Evolutionary conservation across 2,888 invertebrate species (phyloP).

Genomic region (Meliscaeva auricollis): DNA sequence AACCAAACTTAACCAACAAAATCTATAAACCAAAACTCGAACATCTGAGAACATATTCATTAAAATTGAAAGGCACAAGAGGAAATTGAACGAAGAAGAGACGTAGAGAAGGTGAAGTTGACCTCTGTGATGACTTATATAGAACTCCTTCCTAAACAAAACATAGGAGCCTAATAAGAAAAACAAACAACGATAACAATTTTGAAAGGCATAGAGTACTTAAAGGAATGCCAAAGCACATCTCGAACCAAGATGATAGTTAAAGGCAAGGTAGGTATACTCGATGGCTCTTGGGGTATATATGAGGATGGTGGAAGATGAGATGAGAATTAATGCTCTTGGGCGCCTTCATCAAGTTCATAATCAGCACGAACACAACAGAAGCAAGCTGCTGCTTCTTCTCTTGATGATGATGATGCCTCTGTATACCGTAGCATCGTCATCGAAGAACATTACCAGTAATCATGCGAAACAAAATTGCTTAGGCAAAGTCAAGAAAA

Average conservation of each 20-base stretch:
- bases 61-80: slow-evolving; percentile 7
- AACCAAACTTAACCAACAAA: slow-evolving; percentile 28
- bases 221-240: slow-evolving; percentile 35
- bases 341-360: slow-evolving; percentile 58
- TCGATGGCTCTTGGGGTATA: not conserved
- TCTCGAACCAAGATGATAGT: no score
- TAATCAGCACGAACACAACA: slow-evolving; percentile 62
- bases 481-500: slow-evolving; percentile 35
- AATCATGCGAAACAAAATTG: slow-evolving; percentile 64
- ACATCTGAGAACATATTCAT: slow-evolving; percentile 65
- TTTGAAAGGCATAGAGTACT: slow-evolving; percentile 63
- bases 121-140: slow-evolving; percentile 20
- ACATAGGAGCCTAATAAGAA: slow-evolving; percentile 66
- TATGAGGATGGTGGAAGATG: not conserved
- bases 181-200: slow-evolving; percentile 73
- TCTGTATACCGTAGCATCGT: not conserved
- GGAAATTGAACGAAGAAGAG: not conserved
- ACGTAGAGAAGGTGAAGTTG: slow-evolving; percentile 6
- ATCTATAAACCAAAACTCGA: slow-evolving; percentile 38
- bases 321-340: slow-evolving; percentile 22
- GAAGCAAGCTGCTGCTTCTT: slow-evolving; percentile 43
- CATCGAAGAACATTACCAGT: slow-evolving; percentile 56
- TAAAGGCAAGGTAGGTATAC: no score
- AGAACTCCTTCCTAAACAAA: not conserved
- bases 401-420: not conserved